phyloP scores from a whole-genome alignment of 2,113 vertebrate genomes.

The Salvelinus namaycush region DNA sequence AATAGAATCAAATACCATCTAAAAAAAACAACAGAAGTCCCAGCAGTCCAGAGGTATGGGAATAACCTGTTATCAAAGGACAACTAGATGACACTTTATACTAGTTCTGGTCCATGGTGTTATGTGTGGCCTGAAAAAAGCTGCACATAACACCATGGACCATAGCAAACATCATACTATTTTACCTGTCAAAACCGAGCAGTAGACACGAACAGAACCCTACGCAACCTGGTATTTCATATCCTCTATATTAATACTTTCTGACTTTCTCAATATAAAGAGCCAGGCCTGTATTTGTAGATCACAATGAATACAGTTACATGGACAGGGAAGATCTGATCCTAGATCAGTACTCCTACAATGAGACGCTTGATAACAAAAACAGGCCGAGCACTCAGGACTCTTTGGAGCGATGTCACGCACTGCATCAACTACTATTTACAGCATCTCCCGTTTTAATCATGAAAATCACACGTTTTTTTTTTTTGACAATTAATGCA shows the following conservation, averaged over 20 bases:
- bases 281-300: too few species aligned
- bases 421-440: constrained; percentile 20
- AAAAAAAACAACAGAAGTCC: neutral
- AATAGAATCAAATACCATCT: neutral
- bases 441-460: constrained; percentile 15
- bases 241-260: neutral
- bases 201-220: neutral
- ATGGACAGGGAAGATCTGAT: too few species aligned
- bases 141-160: too few species aligned
- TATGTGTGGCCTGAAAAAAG: too few species aligned
- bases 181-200: neutral
- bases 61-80: neutral
- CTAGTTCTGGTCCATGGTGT: neutral
- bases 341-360: neutral
- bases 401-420: constrained; percentile 29
- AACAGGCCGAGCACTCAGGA: constrained; percentile 46
- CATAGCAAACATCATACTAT: neutral
- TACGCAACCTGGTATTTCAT: neutral
- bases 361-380: neutral
- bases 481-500: constrained; percentile 45
- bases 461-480: constrained; percentile 3
- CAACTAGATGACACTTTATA: neutral
- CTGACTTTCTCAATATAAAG: too few species aligned
- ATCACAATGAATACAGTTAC: too few species aligned
- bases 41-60: neutral